Base-by-base conservation (phyloP, 1,140 invertebrate species). In the Saccostrea glomerata region DNA sequence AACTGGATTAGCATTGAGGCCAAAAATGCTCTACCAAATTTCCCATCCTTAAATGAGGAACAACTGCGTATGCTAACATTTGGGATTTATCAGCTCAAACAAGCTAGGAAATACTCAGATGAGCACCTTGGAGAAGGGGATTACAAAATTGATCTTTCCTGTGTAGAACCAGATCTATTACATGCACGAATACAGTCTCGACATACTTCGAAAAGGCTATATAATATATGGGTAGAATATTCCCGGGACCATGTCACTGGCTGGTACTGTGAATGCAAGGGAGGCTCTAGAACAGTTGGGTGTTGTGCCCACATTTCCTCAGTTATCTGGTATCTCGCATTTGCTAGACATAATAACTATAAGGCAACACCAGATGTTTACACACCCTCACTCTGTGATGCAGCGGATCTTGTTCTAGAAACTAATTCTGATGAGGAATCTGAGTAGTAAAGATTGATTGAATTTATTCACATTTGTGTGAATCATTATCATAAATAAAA, bases 261-360 rank as follows among this genome's bases (percentile, higher is more conserved):
- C 60, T 63, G 60, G 60, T 63, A n/a, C 13, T 63, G 60, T 63
- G 60, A 63, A 23, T 63, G 60, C n/a, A 63, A 63, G n/a, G 60
- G 60, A 63, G 9, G 60, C 17, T 63, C 60, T 63, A 63, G 60
- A 63, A 63, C 60, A 63, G 60, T 63, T 23, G 60, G 60, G 2
- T 47, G 40, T 47, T 47, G 40, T 3, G 40, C 40, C 40, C 40
- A 47, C 40, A 6, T 2, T 47, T 47, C 40, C 40, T 47, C 40
- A 6, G 40, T 47, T 3, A 47, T 47, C 6, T 47, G 40, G 40
- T 47, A 47, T 47, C 6, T 47, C 6, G 40, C 2, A 47, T 47
- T 47, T 47, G 40, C 40, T 47, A 47, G 40, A 47, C 40, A 47
- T 66, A 66, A 66, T 3, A 25, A 66, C 40, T 3, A 47, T 47